Percentiles rank a stretch among this genome's conserved stretches.
Conservation (phyloP, 2,113 vertebrate species). For the Notarius quadriscutis region DNA sequence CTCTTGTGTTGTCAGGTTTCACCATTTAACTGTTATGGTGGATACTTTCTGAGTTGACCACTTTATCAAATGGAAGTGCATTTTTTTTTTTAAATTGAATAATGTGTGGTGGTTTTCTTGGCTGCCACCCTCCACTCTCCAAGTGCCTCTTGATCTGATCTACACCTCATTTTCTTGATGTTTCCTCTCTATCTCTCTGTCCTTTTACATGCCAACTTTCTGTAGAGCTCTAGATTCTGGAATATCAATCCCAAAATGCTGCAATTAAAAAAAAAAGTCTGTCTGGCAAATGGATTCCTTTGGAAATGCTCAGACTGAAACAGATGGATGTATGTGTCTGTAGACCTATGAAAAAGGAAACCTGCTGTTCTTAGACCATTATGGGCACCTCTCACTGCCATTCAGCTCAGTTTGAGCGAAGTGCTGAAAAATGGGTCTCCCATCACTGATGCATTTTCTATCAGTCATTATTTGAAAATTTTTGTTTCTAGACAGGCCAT, state of each 20-base stretch:
- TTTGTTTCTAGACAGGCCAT: background rate
- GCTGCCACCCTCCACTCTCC: background rate
- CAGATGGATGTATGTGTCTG: constrained; percentile 43
- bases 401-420: background rate
- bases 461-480: background rate
- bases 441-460: constrained; percentile 21
- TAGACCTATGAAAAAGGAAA: constrained; percentile 9
- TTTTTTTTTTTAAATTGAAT: constrained; percentile 45
- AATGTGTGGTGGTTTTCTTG: constrained; percentile 1
- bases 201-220: background rate
- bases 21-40: constrained; percentile 3
- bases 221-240: background rate
- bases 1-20: constrained; percentile 18
- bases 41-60: constrained; percentile 23
- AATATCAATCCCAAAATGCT: constrained; percentile 24
- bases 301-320: constrained; percentile 23
- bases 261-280: constrained; percentile 17
- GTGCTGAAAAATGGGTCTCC: background rate
- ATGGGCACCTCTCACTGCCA: constrained; percentile 1
- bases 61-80: constrained; percentile 46
- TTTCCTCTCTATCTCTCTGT: background rate
- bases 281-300: constrained; percentile 42
- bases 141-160: background rate
- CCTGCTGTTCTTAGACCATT: constrained; percentile 22
- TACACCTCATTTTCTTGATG: background rate